Evolutionary conservation across 2,113 vertebrate genomes (phyloP).

Genomic region (Chloropsis cyanopogon): DNA sequence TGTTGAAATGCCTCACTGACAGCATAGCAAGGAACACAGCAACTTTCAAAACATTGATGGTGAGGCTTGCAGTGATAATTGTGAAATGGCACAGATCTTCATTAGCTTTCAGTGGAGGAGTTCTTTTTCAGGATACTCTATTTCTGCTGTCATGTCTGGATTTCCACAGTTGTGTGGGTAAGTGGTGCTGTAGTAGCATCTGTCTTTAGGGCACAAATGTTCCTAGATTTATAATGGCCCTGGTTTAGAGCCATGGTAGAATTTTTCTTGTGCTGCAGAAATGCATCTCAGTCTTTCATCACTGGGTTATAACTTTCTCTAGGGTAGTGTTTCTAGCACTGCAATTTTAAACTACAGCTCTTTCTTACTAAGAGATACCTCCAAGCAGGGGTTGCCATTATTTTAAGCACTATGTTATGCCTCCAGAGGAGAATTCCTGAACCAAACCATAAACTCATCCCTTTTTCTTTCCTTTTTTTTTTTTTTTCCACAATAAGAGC

Average conservation of each 20-base stretch:
- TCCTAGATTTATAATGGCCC: neutral
- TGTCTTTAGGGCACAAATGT: neutral
- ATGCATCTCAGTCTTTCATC: constrained; percentile 15
- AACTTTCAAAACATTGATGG: neutral
- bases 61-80: neutral
- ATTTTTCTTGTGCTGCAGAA: constrained; percentile 31
- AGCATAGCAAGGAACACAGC: neutral
- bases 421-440: constrained; percentile 34
- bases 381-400: constrained; percentile 21
- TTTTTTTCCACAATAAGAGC: neutral
- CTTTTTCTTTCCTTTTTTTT: neutral
- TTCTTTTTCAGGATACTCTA: neutral
- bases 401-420: constrained; percentile 7
- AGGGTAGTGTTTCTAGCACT: neutral
- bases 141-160: neutral
- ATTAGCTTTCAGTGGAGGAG: neutral
- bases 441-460: neutral
- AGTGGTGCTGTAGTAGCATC: neutral
- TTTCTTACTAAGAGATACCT: constrained; percentile 7
- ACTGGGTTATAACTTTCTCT: constrained; percentile 5
- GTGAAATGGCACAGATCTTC: neutral
- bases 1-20: neutral
- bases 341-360: neutral
- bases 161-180: neutral
- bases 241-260: neutral